phyloP scores from a whole-genome alignment of 2,797 vertebrate species.

The Carduelis carduelis region DNA sequence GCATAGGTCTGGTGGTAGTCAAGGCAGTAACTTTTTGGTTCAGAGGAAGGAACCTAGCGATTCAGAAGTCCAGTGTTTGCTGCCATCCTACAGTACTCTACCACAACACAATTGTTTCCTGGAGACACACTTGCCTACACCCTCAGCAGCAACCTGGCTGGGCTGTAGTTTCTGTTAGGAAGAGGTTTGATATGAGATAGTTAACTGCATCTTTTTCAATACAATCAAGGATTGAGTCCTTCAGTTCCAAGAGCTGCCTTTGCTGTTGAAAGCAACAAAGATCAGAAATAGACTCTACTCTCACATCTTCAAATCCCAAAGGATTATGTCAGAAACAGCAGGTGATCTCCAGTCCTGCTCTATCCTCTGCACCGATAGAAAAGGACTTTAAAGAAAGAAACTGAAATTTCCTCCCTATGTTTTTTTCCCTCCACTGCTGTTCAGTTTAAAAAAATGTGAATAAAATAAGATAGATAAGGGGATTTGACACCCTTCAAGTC shows the following conservation, averaged over 20 bases:
- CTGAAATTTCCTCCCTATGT: background rate
- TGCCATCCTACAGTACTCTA: background rate
- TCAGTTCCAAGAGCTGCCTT: background rate
- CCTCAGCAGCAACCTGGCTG: background rate
- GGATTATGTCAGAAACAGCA: constrained; percentile 40
- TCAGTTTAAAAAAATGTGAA: background rate
- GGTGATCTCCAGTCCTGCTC: constrained; percentile 15
- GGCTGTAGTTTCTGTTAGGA: background rate
- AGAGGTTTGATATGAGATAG: background rate
- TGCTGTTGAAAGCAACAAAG: constrained; percentile 11
- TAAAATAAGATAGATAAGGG: background rate
- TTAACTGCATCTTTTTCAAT: background rate
- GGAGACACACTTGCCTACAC: background rate
- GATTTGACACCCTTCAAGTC: background rate
- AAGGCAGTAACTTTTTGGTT: background rate
- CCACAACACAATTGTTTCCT: background rate
- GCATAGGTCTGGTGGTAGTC: background rate
- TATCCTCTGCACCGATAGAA: background rate
- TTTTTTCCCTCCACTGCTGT: background rate
- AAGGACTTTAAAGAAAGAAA: constrained; percentile 5
- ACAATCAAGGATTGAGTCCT: background rate
- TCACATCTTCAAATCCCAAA: constrained; percentile 27
- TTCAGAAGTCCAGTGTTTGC: background rate
- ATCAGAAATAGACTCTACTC: constrained; percentile 1
- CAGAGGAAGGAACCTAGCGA: background rate